These are phyloP conservation scores for Eremophila alpestris DNA, from an alignment of 2,797 vertebrate species.

Conservation along the genomic window DNA sequence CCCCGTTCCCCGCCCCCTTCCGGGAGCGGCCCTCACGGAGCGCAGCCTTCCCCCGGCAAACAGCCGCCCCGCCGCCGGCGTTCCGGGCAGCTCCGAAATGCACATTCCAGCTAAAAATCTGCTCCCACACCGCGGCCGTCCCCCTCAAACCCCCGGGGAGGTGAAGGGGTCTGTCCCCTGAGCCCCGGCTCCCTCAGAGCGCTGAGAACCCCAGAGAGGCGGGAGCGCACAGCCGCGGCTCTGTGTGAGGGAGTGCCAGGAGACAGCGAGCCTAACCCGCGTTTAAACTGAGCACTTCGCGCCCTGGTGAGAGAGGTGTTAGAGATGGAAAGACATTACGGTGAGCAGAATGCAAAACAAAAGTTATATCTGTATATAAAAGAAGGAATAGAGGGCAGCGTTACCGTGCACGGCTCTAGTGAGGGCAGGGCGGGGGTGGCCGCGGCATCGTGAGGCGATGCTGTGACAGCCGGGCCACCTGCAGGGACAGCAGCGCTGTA, in stretches of 20 bases:
- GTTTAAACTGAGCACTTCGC: rapidly evolving
- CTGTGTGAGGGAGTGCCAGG: not conserved
- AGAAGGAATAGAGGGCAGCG: not conserved
- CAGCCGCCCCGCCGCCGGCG: not conserved
- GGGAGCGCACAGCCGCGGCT: no score
- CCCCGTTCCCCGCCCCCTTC: not conserved
- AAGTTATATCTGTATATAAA: no score
- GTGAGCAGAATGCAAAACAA: not conserved
- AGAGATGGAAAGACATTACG: rapidly evolving
- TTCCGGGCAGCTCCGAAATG: not conserved
- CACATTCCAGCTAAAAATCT: not conserved
- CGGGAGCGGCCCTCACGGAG: not conserved
- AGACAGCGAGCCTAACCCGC: no score
- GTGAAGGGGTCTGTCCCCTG: not conserved
- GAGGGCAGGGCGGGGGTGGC: not conserved
- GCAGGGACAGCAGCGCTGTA: rapidly evolving
- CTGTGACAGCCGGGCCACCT: not conserved
- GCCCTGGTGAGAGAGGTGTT: rapidly evolving
- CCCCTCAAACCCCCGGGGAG: not conserved
- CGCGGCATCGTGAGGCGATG: rapidly evolving
- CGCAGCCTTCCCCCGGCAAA: not conserved
- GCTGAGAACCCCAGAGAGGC: not conserved
- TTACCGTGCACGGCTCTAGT: not conserved
- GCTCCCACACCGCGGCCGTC: not conserved
- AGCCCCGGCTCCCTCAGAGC: not conserved